Evolutionary conservation across 2,888 invertebrate species (phyloP), one percentile per base, ranked within the genome.

Genomic region (Platypus cylindrus): DNA sequence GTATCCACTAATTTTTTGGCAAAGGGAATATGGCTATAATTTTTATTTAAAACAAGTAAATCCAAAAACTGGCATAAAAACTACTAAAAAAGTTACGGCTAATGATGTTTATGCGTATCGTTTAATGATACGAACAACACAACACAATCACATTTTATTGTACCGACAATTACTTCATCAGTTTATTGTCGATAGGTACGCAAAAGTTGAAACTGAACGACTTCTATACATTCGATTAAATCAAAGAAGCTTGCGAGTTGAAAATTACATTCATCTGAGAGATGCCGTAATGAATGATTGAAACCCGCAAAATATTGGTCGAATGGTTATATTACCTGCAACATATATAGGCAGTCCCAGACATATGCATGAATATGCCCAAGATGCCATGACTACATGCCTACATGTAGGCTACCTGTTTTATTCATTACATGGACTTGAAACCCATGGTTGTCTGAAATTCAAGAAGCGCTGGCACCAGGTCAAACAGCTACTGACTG

Each of bases 131-230:
- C 36, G 53, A 12, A 24, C 40, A 32, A 36, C 39, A 25, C 40
- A 36, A 25, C 37, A 46, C 11, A 55, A 55, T 37, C 32, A 48
- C 36, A 43, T 60, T 13, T 32, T 53, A 25, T 24, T 37, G 26
- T 56, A 27, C 42, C 47, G 54, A 5, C 32, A 38, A 14, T 33
- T 60, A 5, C 54, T 51, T 35, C 48, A 56, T 28, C 58, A 60
- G 38, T 59, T 42, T 40, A 35, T 47, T n/a, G 58, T 60, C 17
- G 54, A 60, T 40, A 56, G 55, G 56, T 60, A 58, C 39, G 56
- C 44, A 1, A 59, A 60, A 50, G 51, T 60, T 8, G 58, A 60
- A 41, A 51, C 45, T 4, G 57, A 59, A 48, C 50, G 55, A 22
- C 36, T 59, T 17, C 24, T 27, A 30, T 60, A 38, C 42, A 44